Base-by-base conservation (phyloP, 1,140 invertebrate genomes). In the Fopius arisanus region DNA sequence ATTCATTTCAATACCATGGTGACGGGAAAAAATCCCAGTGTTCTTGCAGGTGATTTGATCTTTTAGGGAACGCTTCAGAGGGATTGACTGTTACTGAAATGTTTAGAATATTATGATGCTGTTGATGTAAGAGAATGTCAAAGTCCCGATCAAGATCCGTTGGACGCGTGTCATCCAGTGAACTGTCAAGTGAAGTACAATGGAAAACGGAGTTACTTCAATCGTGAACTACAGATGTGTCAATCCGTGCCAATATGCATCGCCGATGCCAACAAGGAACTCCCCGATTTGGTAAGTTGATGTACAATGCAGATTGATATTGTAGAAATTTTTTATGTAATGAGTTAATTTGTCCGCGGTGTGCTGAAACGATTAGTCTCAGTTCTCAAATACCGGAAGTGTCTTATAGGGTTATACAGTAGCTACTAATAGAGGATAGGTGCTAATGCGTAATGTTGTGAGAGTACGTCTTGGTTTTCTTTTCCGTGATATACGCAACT, bases 151-250 rank as follows among this genome's bases (percentile, higher is more conserved):
- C 80, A 88, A 74, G 88, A 90, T 75, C 84, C 88, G 4, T 76
- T 90, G 16, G 88, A 90, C 72, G 77, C 85, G n/a, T 91, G 90
- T 77, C 75, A 80, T 16, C 88, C 89, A 31, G 88, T 90, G 0
- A 81, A 89, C 65, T 91, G 90, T 78, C 86, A 88, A n/a, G 81
- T 81, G 40, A 87, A 88, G 81, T 90, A 91, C 73, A 86, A 88
- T 68, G 88, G 87, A 5, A 80, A 76, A 21, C 85, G 84, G 54
- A 84, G 87, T 40, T 88, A 86, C 79, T 90, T 81, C 76, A 85
- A 85, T 77, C 70, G 73, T 23, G 80, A 79, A 37, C 43, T 72
- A 14, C 87, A 86, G 76, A 81, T 81, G 70, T 91, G 90, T 69
- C 67, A 86, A n/a, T 29, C 78, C 40, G 77, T 87, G 41, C 87